Evolutionary conservation across 2,797 vertebrate species (phyloP).

Genomic region (Hydrolagus colliei): DNA sequence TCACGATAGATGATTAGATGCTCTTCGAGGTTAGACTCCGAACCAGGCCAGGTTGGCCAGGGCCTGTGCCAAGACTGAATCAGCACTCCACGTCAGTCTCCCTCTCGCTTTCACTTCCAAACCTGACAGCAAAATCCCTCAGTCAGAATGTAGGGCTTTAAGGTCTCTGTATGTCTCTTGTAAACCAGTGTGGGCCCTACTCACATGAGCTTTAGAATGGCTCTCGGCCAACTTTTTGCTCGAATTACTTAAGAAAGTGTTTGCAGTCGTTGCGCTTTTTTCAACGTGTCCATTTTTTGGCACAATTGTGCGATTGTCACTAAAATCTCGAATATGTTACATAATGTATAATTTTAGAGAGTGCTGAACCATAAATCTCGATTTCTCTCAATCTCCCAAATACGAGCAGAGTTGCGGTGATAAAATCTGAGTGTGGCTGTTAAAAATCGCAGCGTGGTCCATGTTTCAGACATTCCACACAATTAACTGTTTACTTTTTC

Average conservation of each 20-base stretch:
- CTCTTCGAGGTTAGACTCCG: neutral
- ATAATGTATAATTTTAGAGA: neutral
- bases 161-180: neutral
- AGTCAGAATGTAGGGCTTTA: neutral
- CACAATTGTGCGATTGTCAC: neutral
- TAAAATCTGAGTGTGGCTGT: neutral
- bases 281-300: neutral
- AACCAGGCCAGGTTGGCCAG: neutral
- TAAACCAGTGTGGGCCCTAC: neutral
- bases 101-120: neutral
- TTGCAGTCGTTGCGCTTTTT: neutral
- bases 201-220: neutral
- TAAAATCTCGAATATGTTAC: neutral
- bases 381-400: neutral
- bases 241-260: neutral
- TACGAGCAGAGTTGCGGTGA: neutral
- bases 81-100: neutral
- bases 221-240: no score
- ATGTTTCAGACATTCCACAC: neutral
- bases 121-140: neutral
- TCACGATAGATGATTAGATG: neutral
- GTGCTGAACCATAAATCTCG: neutral
- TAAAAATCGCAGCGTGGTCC: neutral
- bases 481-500: slow-evolving; percentile 2
- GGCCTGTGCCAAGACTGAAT: neutral